Evolutionary conservation across 2,113 vertebrate species (phyloP).

Genomic region (Scomber scombrus): DNA sequence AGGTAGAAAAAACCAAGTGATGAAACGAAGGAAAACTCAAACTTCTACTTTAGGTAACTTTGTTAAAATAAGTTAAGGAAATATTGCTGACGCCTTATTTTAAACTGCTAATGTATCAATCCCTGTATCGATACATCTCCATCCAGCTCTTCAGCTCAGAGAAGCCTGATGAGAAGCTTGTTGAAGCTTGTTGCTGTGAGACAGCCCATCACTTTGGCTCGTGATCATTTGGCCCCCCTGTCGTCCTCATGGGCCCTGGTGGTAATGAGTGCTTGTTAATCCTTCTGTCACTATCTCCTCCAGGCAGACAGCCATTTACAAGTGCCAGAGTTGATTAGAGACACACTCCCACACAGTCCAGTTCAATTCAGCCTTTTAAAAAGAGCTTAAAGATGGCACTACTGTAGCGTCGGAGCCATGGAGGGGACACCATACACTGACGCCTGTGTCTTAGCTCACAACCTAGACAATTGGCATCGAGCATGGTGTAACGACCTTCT

Average conservation of each 20-base stretch:
- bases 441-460: conserved; percentile 15
- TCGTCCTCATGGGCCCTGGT: conserved; percentile 21
- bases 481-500: conserved; percentile 5
- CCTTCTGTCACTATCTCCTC: conserved; percentile 53
- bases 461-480: conserved; percentile 31
- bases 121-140: neutral
- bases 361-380: conserved; percentile 26
- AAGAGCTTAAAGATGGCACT: conserved; percentile 20
- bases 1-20: no score
- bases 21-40: neutral
- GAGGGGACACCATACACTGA: conserved; percentile 28
- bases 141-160: conserved; percentile 21
- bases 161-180: conserved; percentile 8
- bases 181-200: conserved; percentile 25
- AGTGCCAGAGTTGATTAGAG: conserved; percentile 58
- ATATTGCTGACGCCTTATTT: neutral
- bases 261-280: conserved; percentile 59
- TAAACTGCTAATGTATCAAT: neutral
- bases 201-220: conserved; percentile 44
- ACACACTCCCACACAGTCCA: conserved; percentile 27
- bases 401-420: conserved; percentile 9
- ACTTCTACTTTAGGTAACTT: neutral
- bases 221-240: conserved; percentile 38
- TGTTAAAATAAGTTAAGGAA: neutral
- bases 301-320: conserved; percentile 53